These are phyloP conservation scores for Lutjanus argentimaculatus DNA, from an alignment of 2,797 vertebrate genomes.

Conservation along the genomic window DNA sequence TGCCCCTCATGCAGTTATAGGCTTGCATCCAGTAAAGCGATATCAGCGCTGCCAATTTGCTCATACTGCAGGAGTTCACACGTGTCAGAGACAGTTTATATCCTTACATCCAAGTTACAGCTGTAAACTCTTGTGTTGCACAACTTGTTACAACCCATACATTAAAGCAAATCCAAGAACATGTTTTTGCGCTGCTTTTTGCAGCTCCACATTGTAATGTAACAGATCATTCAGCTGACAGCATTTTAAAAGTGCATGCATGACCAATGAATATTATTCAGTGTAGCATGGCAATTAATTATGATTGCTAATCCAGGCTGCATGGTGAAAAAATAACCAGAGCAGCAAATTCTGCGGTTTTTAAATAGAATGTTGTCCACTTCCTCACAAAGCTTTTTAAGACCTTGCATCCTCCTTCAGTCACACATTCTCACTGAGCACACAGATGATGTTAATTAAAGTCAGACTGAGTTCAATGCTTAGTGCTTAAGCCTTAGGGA, in stretches of 20 bases:
- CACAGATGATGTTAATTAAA: slow-evolving; percentile 51
- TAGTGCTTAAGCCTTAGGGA: background rate
- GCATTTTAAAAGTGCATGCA: background rate
- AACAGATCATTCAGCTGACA: background rate
- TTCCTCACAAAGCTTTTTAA: background rate
- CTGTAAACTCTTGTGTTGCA: background rate
- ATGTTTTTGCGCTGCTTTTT: background rate
- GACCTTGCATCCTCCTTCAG: background rate
- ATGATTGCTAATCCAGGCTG: background rate
- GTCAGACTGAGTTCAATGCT: background rate
- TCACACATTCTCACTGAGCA: slow-evolving; percentile 13
- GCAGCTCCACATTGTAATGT: background rate
- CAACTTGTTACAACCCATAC: background rate
- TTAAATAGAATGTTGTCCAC: background rate
- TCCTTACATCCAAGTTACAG: background rate
- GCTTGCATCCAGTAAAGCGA: background rate
- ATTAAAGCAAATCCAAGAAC: background rate
- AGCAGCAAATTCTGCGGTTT: background rate
- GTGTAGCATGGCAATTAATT: background rate
- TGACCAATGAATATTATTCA: background rate
- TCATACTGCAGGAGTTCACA: background rate
- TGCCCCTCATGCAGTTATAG: background rate
- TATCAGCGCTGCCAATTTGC: background rate
- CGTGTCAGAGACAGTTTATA: background rate
- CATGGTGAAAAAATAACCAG: background rate